Base-by-base conservation (phyloP, 2,113 vertebrate species). In the Rhagologus leucostigma region DNA sequence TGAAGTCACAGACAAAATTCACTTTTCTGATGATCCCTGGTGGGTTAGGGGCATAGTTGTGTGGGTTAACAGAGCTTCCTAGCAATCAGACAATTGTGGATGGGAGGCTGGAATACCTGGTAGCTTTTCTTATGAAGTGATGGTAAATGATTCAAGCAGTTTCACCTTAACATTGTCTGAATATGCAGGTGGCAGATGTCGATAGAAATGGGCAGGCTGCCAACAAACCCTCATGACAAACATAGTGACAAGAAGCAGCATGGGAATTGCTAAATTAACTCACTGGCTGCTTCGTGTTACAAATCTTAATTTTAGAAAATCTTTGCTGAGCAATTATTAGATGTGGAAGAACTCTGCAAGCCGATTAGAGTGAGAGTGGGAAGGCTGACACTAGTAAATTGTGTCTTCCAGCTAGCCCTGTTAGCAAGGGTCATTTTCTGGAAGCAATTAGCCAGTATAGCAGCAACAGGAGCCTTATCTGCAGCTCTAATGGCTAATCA, bases 291-390 rank as follows among this genome's bases (percentile, higher is more conserved):
- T 86, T 91, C 82, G 68, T 86, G 64, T 57, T 92, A 74, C 57
- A 95, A 85, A 88, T 74, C 47, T 64, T 93, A 84, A 60, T 60
- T 65, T 79, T 68, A 74, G 79, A 96, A 96, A 89, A 56, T 50
- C 16, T 65, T 84, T 91, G 35, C 59, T 76, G 41, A 57, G 50
- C 23, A 69, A 77, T 86, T 88, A 88, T 80, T 88, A 88, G 70
- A 64, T 15, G 42, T 41, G 75, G 59, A 77, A 75, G 79, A 80
- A 64, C n/a, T 80, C 26, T 94, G 39, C 44, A 35, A 75, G 62
- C 23, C 9, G 0, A 60, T 90, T 67, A 87, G n/a, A 80, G 60
- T 20, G 33, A 55, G 56, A 85, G 52, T 44, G 47, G 35, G 52
- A 83, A 68, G 49, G 29, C 37, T 77, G 59, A 30, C 63, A 49